Base-by-base conservation (phyloP, 2,797 vertebrate genomes). In the Liparis tanakae region DNA sequence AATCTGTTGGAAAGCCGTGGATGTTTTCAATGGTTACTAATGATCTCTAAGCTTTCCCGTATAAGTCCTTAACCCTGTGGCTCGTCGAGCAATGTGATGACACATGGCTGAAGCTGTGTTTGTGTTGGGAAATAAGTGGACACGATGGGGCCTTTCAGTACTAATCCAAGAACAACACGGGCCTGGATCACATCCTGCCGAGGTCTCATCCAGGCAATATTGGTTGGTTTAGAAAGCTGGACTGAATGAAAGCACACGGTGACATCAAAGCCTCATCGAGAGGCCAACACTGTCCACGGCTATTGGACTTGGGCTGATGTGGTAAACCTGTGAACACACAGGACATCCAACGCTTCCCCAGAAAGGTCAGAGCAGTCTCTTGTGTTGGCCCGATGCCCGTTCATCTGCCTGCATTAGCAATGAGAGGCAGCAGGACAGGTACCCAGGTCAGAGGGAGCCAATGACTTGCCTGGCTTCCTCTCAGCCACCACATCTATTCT, bases 401-500 rank as follows among this genome's bases (percentile, higher is more conserved):
- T 84, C 79, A 85, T 82, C 74, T 81, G 67, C 83, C 83, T 81
- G 74, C 76, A 43, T 76, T 57, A 61, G 70, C 33, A 17, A 77
- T 66, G 81, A 83, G 86, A 89, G 85, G 78, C 67, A 65, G 74
- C 55, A 54, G 61, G 62, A 51, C 48, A 65, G 68, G 64, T 61
- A 76, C 70, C 80, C 51, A 15, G 50, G 67, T 67, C 72, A n/a
- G 68, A 25, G 3, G 50, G 41, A 80, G 66, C 81, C 87, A 83
- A 81, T 78, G 71, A 88, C 13, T 51, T 70, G 58, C 67, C 76
- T 14, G 0, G 74, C 74, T 78, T 82, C 81, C 81, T 79, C 76
- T 56, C 75, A 86, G 86, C 79, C 83, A 85, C 76, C 80, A 83
- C 85, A 85, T 88, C 86, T 73, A 76, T 83, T 81, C 76, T 83